Conservation (phyloP, 2,888 invertebrate species). For the Napeogenes sylphis region DNA sequence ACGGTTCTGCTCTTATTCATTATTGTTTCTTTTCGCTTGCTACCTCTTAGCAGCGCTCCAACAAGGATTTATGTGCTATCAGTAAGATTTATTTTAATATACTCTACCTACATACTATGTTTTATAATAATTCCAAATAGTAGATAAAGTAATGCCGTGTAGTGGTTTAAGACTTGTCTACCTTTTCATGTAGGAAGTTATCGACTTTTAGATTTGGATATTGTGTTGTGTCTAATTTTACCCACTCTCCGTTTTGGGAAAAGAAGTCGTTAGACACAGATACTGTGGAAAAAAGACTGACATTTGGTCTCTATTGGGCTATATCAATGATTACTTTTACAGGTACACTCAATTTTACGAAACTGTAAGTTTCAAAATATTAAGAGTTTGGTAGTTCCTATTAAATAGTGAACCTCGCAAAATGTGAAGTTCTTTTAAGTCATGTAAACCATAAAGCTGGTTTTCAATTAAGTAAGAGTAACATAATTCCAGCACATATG, state of each 20-base stretch:
- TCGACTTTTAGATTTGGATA: constrained; percentile 43
- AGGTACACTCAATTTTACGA: constrained; percentile 14
- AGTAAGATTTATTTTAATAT: constrained; percentile 37
- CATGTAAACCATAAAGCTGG: too few species aligned
- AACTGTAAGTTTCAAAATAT: too few species aligned
- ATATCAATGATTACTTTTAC: constrained; percentile 61
- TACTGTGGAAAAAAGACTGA: constrained; percentile 39
- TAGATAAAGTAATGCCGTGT: too few species aligned
- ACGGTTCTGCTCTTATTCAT: constrained; percentile 53
- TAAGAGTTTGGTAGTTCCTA: too few species aligned
- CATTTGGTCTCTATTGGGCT: constrained; percentile 59
- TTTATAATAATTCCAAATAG: too few species aligned
- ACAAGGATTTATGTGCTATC: constrained; percentile 59
- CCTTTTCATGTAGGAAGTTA: background rate
- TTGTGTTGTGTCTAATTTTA: constrained; percentile 57
- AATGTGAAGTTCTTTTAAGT: too few species aligned
- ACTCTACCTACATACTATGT: background rate
- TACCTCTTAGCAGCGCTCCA: constrained; percentile 58
- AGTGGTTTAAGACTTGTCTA: too few species aligned
- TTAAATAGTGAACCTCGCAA: too few species aligned
- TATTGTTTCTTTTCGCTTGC: constrained; percentile 53
- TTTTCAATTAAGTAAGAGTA: background rate
- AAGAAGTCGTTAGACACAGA: constrained; percentile 41
- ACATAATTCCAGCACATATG: constrained; percentile 26
- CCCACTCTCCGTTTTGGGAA: constrained; percentile 56